These are phyloP conservation scores for Podarcis lilfordi DNA, from an alignment of 2,797 vertebrate genomes.

Conservation along the genomic window DNA sequence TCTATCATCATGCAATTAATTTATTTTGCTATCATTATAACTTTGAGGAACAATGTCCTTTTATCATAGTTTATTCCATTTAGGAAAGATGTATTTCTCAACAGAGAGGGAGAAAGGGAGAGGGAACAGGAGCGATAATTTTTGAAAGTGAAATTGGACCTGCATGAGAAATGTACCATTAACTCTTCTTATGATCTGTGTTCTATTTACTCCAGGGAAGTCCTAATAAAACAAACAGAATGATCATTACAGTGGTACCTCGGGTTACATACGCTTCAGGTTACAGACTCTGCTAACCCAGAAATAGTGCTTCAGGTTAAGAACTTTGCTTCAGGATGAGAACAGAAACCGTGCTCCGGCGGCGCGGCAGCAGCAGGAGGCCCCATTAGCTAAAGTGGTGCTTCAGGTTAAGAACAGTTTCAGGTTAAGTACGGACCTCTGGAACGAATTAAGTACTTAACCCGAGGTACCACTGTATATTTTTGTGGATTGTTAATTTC, in stretches of 20 bases:
- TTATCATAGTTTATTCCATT: not conserved
- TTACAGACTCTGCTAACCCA: no score
- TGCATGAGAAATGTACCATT: not conserved
- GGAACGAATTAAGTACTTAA: no score
- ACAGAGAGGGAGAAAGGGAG: not conserved
- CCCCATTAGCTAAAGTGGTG: no score
- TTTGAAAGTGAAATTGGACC: not conserved
- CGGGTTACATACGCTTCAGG: no score
- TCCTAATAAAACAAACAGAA: not conserved
- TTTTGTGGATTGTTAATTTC: not conserved
- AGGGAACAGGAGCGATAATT: not conserved
- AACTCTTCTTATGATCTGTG: conserved; percentile 10
- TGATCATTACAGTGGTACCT: not conserved
- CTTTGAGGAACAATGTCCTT: conserved; percentile 31
- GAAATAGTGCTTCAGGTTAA: no score
- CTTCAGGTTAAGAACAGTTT: no score
- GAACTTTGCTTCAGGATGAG: no score
- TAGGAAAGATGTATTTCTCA: conserved; percentile 2
- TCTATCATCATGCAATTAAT: not conserved
- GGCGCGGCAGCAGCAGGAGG: no score
- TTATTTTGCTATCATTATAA: conserved; percentile 21
- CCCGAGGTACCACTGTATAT: no score
- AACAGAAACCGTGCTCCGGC: no score
- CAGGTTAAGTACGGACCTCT: no score
- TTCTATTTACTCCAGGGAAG: not conserved